Base-by-base conservation (phyloP, 2,888 invertebrate genomes). In the Chymomyza procnemis region DNA sequence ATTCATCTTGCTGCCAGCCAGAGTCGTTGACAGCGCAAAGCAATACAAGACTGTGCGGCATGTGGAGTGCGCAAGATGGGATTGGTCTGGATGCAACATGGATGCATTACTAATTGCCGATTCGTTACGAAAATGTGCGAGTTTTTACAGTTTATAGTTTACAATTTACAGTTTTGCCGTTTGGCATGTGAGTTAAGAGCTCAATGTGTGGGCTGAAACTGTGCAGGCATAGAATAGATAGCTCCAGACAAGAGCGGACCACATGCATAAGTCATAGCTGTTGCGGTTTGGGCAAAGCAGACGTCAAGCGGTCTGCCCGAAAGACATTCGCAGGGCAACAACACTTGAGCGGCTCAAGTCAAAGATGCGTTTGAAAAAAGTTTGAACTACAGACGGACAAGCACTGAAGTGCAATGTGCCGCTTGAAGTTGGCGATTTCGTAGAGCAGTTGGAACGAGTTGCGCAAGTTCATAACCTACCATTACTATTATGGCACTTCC, bases 101-200 rank as follows among this genome's bases (percentile, higher is more conserved):
- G 73, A 63, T 78, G 74, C 83, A 75, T 75, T 41, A 67, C 85
- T 79, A 84, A 84, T 84, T 83, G 80, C 60, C 75, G 65, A 84
- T 84, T 80, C 83, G 85, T 75, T 80, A 80, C 85, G 76, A 79
- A 74, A 83, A 85, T 85, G 85, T 85, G 84, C 64, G 77, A 78
- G 75, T 75, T 73, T 72, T 73, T 56, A 55, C 69, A 79, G 72
- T 54, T 52, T 52, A 6, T 26, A 26, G 26, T 26, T 26, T 26
- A 26, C 8, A 26, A 8, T 26, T 26, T 26, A 55, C 69, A 79
- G 70, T 54, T 54, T 50, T 22, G 3, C 47, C 3, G 22, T 61
- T 60, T 9, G 19, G 19, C 47, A 59, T 62, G 54, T 55, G 22
- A 48, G 56, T 26, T 50, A 41, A 52, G 2, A 21, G 12, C 64